Base-by-base conservation (phyloP, 2,797 vertebrate species). In the Chrosomus eos region DNA sequence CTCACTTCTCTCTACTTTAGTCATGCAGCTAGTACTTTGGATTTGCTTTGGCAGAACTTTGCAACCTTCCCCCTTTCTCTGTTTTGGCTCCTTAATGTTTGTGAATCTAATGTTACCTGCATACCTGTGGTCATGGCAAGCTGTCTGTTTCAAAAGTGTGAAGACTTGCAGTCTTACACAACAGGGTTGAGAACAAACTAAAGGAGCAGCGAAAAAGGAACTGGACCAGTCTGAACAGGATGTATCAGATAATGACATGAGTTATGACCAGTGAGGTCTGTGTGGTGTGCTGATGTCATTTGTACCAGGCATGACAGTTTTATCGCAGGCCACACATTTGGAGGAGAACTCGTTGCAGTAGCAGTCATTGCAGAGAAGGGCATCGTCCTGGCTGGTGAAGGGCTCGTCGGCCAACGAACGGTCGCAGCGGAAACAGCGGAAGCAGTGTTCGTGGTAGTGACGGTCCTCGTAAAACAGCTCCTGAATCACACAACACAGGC, bases 301-400 rank as follows among this genome's bases (percentile, higher is more conserved):
- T 80, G 78, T 86, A 99, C 98, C 98, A 94, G 98, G 98, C 98
- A 99, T 98, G 94, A 99, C 98, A 0, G 97, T 96, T 95, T 99
- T 97, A 91, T 98, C 97, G 1, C 98, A 99, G 90, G 98, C 97
- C 0, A 98, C 91, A 45, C 98, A 99, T 73, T 99, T 98, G 79
- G 98, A 98, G 82, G 98, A 98, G 95, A 97, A 99, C 93, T 99
- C 98, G 3, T 95, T 99, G 93, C 97, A 99, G 95, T 99, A 99
- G 93, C 98, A 99, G 92, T 97, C 97, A 0, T 98, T 99, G 94
- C 98, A 99, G 83, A 99, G 96, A 92, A 99, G 93, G 70, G 97
- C 95, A 0, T 96, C 95, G 11, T 97, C 97, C 93, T 99, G 98
- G 94, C 97, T 98, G 90, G 97, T 99, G 93, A 99, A 99, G 0